Evolutionary conservation across 37 sponge, comb jelly and placozoan genomes (phyloP), one percentile per base, ranked within the genome.

Genomic region (Aphrocallistes beatrix): DNA sequence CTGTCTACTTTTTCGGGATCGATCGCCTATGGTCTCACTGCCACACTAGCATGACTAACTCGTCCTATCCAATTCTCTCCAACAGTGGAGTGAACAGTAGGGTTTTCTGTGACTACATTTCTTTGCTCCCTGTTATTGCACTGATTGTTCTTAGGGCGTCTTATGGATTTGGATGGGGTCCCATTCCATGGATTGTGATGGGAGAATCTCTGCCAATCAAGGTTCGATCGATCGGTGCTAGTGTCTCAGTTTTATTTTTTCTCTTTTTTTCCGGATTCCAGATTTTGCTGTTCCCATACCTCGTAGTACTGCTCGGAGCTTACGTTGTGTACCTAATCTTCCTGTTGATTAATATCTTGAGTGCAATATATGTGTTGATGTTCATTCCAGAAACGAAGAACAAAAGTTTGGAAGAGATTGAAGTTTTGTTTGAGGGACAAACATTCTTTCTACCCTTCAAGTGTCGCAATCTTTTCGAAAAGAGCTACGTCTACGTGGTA

Each of bases 161-260:
- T 17, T 91, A 85, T 37, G 85, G 88, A 38, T 39, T 91, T 1
- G 94, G 90, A 1, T 87, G 84, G 87, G 91, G 90, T 1, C 51
- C 94, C 1, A 60, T 93, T 34, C 94, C 94, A 30, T 91, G 89
- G 87, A 39, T 93, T 0, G n/a, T 93, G 47, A 84, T 89, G n/a
- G 37, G 86, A 19, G 94, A 93, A 51, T 37, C 89, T 19, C 36
- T 91, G 23, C 94, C 94, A 13, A 32, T 84, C 32, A 51, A 42
- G 19, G 90, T 91, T 1, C 83, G 90, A 37, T 88, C 88, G 28
- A 38, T 81, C 19, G 86, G 49, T 13, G 75, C 83, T 32, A 86
- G 91, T 16, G 81, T 91, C 50, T 84, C 86, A 0, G 82, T 88
- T 1, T 19, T 85, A 8, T 60, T 87, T 9, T 87, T 86, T 47